A percentile compares a stretch with the other conserved stretches of the same genome.
Conservation (phyloP, 2,797 vertebrate species). For the Phrynocephalus forsythii region DNA sequence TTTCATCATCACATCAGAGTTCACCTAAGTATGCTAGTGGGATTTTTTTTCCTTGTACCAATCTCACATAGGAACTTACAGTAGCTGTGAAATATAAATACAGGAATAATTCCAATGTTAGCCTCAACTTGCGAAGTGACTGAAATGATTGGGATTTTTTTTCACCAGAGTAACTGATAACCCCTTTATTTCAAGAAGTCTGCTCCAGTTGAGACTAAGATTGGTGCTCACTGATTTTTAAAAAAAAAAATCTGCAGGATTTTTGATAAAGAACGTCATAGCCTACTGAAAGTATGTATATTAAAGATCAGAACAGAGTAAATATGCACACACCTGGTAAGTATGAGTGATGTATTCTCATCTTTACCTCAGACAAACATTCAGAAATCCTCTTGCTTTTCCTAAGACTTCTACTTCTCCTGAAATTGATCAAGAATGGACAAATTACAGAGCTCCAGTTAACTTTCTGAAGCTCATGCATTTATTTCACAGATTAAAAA, state of each 20-base stretch:
- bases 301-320: background rate
- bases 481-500: background rate
- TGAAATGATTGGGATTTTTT: no score
- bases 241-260: background rate
- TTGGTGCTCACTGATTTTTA: no score
- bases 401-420: conserved; percentile 91
- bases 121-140: no score
- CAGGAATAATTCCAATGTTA: no score
- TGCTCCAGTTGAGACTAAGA: background rate
- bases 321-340: conserved; percentile 78
- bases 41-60: no score
- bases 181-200: background rate
- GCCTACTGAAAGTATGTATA: background rate
- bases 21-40: no score
- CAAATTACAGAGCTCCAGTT: background rate
- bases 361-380: conserved; percentile 88
- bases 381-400: conserved; percentile 92
- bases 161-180: no score
- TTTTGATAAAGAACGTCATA: background rate
- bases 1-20: no score
- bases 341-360: conserved; percentile 76
- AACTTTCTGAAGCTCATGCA: background rate
- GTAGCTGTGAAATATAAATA: no score
- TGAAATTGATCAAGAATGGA: conserved; percentile 29
- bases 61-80: no score